Conservation (phyloP, 2,888 invertebrate genomes). For the Thereva nobilitata region DNA sequence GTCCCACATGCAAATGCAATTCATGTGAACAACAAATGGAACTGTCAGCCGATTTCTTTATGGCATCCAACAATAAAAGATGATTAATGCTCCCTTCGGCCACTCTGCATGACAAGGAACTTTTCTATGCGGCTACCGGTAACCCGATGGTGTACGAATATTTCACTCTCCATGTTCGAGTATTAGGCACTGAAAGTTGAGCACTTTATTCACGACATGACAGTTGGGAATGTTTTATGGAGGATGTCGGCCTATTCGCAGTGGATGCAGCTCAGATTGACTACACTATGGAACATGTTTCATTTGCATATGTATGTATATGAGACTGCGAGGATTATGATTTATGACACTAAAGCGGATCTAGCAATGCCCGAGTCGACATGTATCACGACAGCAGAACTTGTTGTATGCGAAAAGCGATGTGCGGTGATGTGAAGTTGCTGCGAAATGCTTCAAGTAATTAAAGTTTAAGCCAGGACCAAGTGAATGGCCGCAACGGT, state of each 20-base stretch:
- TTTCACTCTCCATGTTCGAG: slow-evolving; percentile 19
- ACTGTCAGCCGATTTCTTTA: slow-evolving; percentile 32
- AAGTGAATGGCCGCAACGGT: too few species aligned
- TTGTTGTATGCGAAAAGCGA: not conserved
- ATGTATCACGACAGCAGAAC: slow-evolving; percentile 4
- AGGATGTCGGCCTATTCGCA: slow-evolving; percentile 33
- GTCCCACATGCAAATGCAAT: slow-evolving; percentile 30
- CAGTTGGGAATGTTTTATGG: slow-evolving; percentile 27
- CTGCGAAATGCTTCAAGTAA: slow-evolving; percentile 8
- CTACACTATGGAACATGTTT: slow-evolving; percentile 25
- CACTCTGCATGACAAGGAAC: slow-evolving; percentile 21
- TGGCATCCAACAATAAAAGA: slow-evolving; percentile 29
- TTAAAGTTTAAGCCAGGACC: slow-evolving; percentile 8
- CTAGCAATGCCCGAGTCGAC: slow-evolving; percentile 20
- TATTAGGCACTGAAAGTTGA: slow-evolving; percentile 28
- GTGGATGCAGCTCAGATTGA: slow-evolving; percentile 18
- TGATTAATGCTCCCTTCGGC: slow-evolving; percentile 32
- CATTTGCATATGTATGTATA: slow-evolving; percentile 31
- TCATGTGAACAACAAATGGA: slow-evolving; percentile 32
- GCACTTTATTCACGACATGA: slow-evolving; percentile 28
- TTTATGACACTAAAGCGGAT: slow-evolving; percentile 26
- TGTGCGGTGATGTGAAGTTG: too few species aligned
- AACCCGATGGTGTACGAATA: slow-evolving; percentile 6
- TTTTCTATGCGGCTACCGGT: slow-evolving; percentile 24
- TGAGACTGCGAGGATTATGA: slow-evolving; percentile 19